Base-by-base conservation (phyloP, 2,888 invertebrate species). In the Plusia festucae region DNA sequence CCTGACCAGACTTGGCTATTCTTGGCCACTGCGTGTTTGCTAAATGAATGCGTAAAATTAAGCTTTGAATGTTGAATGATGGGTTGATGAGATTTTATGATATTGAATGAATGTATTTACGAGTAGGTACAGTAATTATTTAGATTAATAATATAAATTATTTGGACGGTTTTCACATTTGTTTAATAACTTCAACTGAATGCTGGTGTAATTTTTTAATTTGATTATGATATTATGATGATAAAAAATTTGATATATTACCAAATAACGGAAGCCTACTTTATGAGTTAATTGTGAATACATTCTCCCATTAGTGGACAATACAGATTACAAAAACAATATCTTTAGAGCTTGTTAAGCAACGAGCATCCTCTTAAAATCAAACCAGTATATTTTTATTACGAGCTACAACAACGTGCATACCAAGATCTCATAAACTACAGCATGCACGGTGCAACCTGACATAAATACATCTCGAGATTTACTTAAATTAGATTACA, bases 11-110 rank as follows among this genome's bases (percentile, higher is more conserved):
- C 87, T 81, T 79, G 81, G 82, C 86, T 84, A 84, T 85, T 83
- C 86, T 84, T 81, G 82, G 82, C 82, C 84, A 80, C 76, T 78
- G 83, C 84, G 85, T 84, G 86, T 87, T 86, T 83, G 76, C 81
- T 82, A 85, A 86, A 86, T 85, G 85, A 82, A 84, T 82, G 82
- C 77, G 83, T 80, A 81, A 80, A 70, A 65, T 66, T 64, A 66
- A 32, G 59, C 60, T 66, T 44, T 53, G 55, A n/a, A 40, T 40
- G 40, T 30, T 46, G 58, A 24, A 44, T 27, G 46, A 32, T 49
- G 13, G 53, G 63, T 63, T 70, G 54, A 62, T 59, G 40, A 60
- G 70, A 51, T 60, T 53, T 46, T 9, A 49, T 49, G 18, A 49
- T 20, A 18, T 49, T 18, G 46, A 9, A 8, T 44, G 18, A 11